phyloP scores from a whole-genome alignment of 2,888 invertebrate species.

The Drosophila vallismaia region DNA sequence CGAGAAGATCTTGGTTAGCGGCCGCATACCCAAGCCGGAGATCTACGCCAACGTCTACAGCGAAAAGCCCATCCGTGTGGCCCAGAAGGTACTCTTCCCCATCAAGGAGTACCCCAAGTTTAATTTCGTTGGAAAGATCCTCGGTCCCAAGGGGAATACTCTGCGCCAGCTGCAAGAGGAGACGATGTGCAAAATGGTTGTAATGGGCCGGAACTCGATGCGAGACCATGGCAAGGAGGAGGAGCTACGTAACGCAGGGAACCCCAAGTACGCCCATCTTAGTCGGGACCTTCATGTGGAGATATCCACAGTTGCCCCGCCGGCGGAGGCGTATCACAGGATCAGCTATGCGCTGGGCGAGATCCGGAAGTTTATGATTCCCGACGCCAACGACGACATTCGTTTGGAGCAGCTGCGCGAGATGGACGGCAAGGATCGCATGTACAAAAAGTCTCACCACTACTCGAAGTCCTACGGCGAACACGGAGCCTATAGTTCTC shows the following conservation, averaged over 20 bases:
- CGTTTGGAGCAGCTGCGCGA: constrained; percentile 82
- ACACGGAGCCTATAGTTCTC: constrained; percentile 73
- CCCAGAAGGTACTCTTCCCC: constrained; percentile 82
- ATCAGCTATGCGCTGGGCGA: constrained; percentile 93
- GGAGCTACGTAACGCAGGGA: constrained; percentile 93
- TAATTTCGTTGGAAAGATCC: constrained; percentile 96
- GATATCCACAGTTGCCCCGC: constrained; percentile 95
- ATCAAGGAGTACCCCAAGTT: constrained; percentile 85
- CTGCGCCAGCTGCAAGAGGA: constrained; percentile 96
- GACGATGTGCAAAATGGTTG: constrained; percentile 98
- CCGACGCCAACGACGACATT: constrained; percentile 85
- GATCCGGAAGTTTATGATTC: constrained; percentile 91
- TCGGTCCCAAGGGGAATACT: constrained; percentile 97
- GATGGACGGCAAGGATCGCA: constrained; percentile 82
- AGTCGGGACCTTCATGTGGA: constrained; percentile 96
- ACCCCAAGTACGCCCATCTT: constrained; percentile 95
- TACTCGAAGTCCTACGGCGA: constrained; percentile 81
- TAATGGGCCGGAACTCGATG: constrained; percentile 96
- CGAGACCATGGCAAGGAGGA: constrained; percentile 97
- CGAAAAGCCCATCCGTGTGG: constrained; percentile 82
- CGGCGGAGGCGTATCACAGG: constrained; percentile 94
- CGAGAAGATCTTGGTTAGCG: constrained; percentile 92
- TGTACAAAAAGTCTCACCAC: constrained; percentile 82
- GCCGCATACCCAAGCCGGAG: constrained; percentile 85
- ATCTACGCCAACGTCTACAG: constrained; percentile 82